Conservation (phyloP, 2,888 invertebrate species). For the Machimus atricapillus region DNA sequence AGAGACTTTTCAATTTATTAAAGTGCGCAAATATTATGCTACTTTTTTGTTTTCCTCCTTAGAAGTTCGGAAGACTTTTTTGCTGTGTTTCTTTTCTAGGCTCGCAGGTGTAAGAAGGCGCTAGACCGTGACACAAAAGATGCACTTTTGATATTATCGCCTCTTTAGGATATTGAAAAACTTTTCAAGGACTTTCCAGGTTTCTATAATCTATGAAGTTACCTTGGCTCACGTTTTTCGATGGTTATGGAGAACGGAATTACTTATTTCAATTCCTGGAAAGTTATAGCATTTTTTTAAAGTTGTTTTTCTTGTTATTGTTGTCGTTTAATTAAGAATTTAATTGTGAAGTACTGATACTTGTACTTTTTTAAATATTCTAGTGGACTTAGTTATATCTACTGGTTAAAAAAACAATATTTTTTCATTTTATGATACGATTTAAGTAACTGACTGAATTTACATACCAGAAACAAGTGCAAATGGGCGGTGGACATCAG, state of each 20-base stretch:
- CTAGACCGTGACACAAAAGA: neutral
- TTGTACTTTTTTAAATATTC: no score
- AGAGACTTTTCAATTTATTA: neutral
- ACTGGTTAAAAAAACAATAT: no score
- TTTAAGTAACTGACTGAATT: no score
- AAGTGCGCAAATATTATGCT: neutral
- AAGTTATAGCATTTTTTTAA: neutral
- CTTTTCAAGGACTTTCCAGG: neutral
- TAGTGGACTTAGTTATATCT: no score
- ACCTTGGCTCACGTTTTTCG: neutral
- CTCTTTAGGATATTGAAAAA: constrained; percentile 29
- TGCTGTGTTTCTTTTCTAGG: neutral
- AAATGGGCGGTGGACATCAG: no score
- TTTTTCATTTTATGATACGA: no score
- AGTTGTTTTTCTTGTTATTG: neutral
- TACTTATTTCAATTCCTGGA: neutral
- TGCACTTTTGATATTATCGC: neutral
- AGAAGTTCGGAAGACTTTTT: neutral
- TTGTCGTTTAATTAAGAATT: no score
- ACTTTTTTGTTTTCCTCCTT: neutral
- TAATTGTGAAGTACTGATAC: no score
- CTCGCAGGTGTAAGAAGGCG: neutral
- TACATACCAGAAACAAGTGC: no score
- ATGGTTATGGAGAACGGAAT: neutral
- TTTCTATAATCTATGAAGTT: neutral